These are phyloP conservation scores for Drosophila arawakana DNA, from an alignment of 1,140 invertebrate species.

Conservation along the genomic window DNA sequence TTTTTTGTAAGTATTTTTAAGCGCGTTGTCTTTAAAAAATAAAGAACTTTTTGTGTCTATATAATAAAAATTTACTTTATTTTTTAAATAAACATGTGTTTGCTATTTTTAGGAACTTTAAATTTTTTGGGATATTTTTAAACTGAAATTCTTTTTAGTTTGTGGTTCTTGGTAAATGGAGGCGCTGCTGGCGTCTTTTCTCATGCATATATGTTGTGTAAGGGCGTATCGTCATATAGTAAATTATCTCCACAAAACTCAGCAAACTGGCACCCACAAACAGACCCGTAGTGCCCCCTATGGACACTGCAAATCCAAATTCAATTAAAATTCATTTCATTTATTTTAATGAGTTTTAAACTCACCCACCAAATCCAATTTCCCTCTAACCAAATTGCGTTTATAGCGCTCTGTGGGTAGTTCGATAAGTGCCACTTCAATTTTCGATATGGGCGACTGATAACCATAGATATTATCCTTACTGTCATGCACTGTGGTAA, in stretches of 20 bases:
- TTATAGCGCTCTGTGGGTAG: conserved; percentile 87
- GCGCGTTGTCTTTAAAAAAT: too few species aligned
- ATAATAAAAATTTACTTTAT: too few species aligned
- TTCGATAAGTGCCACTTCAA: conserved; percentile 86
- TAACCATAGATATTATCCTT: conserved; percentile 80
- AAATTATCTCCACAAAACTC: conserved; percentile 87
- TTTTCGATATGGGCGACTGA: conserved; percentile 82
- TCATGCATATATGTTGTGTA: conserved; percentile 74
- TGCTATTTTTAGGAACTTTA: too few species aligned
- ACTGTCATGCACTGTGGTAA: conserved; percentile 86
- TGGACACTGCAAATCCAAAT: conserved; percentile 85
- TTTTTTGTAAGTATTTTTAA: too few species aligned
- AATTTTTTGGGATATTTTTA: too few species aligned
- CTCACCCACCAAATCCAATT: conserved; percentile 88
- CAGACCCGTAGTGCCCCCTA: conserved; percentile 87
- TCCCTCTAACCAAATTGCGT: conserved; percentile 87
- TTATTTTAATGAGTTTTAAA: neutral
- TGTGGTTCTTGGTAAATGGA: conserved; percentile 9
- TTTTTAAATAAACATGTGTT: too few species aligned
- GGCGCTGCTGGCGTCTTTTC: conserved; percentile 44
- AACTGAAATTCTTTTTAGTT: neutral
- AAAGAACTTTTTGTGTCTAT: too few species aligned
- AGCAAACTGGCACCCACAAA: conserved; percentile 88
- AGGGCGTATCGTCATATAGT: conserved; percentile 85
- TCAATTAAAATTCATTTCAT: neutral